Base-by-base conservation (phyloP, 1,140 invertebrate species). In the Aphelenchoides fujianensis region DNA sequence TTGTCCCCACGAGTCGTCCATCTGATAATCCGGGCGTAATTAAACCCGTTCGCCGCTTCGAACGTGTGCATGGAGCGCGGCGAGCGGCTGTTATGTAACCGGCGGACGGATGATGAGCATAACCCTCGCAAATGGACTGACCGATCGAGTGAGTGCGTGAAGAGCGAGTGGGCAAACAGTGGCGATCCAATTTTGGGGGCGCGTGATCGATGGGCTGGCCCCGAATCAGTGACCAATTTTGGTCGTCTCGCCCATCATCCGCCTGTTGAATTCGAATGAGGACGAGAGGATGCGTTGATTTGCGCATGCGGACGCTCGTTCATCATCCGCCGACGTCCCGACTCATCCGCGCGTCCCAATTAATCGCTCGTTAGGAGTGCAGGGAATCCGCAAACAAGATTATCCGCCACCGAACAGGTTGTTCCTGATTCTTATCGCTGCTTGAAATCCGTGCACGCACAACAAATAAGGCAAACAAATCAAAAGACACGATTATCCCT, bases 391-490 rank as follows among this genome's bases (percentile, higher is more conserved):
- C 41, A 23, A 64, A 68, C 55, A 9, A 12, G 12, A 31, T 9
- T 34, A 74, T 74, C 27, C 30, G 71, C 41, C 23, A 48, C 41
- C 41, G 41, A 71, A 74, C 66, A 34, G 19, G 32, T 73, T 30
- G 71, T 16, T 2, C 23, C 55, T 52, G 28, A 72, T 28, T 19
- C 16, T 19, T 34, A 28, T 73, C 23, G 19, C 37, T 30, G n/a
- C n/a, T n/a, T n/a, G n/a, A n/a, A n/a, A n/a, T n/a, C n/a, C n/a
- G n/a, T n/a, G n/a, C n/a, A n/a, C n/a, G n/a, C n/a, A n/a, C n/a
- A n/a, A n/a, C 63, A 27, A 70, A 31, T 52, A 72, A 72, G n/a
- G 27, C 19, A 73, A 70, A 70, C 5, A 72, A 55, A 23, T 27
- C 12, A 70, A 12, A 72, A 72, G n/a, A n/a, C n/a, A n/a, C n/a